Base-by-base conservation (phyloP, 1,140 invertebrate species). In the Eumeta japonica region DNA sequence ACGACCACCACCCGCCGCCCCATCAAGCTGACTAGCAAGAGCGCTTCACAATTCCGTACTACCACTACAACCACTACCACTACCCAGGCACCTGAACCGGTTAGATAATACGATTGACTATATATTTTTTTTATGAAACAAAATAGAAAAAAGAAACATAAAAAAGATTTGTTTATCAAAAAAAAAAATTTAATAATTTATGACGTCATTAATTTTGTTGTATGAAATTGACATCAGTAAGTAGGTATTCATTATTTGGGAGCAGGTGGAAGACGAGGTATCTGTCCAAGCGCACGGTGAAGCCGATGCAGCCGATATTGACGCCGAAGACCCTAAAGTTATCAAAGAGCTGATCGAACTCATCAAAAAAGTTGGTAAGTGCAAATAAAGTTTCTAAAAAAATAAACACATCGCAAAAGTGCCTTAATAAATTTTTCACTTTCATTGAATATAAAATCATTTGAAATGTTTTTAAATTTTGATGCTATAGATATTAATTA, bases 271-370 rank as follows among this genome's bases (percentile, higher is more conserved):
- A 28, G 79, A 82, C 27, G 76, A 60, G 14, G 52, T 56, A 1
- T 60, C 52, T 10, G 43, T 49, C 5, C 12, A n/a, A n/a, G n/a
- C n/a, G n/a, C n/a, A n/a, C n/a, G n/a, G n/a, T n/a, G n/a, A n/a
- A n/a, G 62, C 57, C 27, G 59, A 60, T 12, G 35, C 45, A 5
- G 15, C 39, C 1, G 67, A 72, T 10, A 48, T 58, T 13, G 75
- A 79, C 9, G 84, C 88, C 55, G 87, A 91, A 68, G 88, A 92
- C 70, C 89, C 89, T 0, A 82, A 79, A 60, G 87, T 90, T 1
- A 88, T 92, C 28, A 91, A 90, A 59, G 89, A 92, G 59, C 64
- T 92, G 0, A 86, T 92, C 28, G 84, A 85, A 45, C 71, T 92
- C 0, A 92, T 92, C 28, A 89, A 87, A 57, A 91, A 90, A 83